Conservation (phyloP, 2,888 invertebrate species). For the Epinotia brunnichana region DNA sequence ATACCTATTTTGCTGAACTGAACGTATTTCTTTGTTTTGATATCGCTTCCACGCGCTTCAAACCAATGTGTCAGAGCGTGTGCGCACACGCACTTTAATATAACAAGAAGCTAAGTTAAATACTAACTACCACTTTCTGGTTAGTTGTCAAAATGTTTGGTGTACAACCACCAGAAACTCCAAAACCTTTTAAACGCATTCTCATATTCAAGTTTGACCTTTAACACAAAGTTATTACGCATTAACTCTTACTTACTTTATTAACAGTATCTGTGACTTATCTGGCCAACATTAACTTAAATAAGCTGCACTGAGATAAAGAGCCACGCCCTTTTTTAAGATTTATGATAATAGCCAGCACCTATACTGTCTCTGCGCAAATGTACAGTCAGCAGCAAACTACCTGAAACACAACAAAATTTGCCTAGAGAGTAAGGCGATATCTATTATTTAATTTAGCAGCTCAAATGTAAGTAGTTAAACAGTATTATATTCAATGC, state of each 20-base stretch:
- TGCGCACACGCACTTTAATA: too few species aligned
- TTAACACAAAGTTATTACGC: conserved; percentile 27
- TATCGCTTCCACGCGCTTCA: too few species aligned
- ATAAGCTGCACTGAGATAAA: conserved; percentile 33
- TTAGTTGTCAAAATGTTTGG: too few species aligned
- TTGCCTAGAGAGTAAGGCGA: too few species aligned
- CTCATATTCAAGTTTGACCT: conserved; percentile 14
- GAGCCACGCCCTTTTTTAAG: conserved; percentile 46
- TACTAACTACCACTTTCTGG: too few species aligned
- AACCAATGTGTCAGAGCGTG: too few species aligned
- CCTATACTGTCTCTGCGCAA: conserved; percentile 43
- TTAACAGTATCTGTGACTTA: conserved; percentile 40
- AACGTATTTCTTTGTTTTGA: too few species aligned
- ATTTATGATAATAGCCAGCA: conserved; percentile 51
- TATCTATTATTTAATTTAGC: too few species aligned
- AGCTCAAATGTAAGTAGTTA: too few species aligned
- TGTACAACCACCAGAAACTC: background rate
- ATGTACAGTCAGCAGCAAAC: conserved; percentile 29
- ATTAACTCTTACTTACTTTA: conserved; percentile 27
- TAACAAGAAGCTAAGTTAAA: too few species aligned
- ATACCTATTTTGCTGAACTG: too few species aligned
- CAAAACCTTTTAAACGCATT: background rate
- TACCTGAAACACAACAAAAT: background rate
- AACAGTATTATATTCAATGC: too few species aligned
- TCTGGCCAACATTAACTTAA: conserved; percentile 41